These are phyloP conservation scores for Dipodomys stephensi DNA, from an alignment of 2,113 vertebrate species.

Conservation along the genomic window DNA sequence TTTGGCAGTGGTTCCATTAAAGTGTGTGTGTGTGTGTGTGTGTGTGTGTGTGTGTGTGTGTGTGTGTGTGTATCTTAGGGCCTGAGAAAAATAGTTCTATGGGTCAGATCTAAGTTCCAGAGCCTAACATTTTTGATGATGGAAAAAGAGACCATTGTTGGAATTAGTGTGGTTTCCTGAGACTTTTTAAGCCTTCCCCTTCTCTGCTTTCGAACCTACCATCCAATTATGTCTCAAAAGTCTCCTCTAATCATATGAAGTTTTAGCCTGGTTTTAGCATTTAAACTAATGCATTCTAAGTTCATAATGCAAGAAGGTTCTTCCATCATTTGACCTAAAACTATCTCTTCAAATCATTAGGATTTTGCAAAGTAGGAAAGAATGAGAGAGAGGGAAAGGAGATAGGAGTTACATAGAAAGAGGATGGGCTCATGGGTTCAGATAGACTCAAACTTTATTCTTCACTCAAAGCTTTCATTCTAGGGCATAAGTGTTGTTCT, in stretches of 20 bases:
- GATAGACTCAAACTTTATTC: neutral
- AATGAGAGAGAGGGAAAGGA: neutral
- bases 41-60: too few species aligned
- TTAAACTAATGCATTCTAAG: neutral
- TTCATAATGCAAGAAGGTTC: neutral
- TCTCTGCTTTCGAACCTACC: neutral
- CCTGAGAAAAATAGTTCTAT: neutral
- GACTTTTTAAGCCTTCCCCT: constrained; percentile 13
- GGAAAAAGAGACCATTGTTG: neutral
- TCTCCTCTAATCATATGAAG: neutral
- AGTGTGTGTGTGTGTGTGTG: too few species aligned
- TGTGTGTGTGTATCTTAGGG: neutral
- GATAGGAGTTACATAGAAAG: neutral
- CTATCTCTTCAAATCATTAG: neutral
- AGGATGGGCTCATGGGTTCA: neutral
- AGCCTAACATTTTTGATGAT: neutral
- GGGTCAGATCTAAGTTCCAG: neutral
- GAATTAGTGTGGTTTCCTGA: neutral
- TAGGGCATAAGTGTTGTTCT: neutral
- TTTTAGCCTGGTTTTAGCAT: neutral
- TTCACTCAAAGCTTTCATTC: neutral
- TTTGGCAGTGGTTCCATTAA: neutral
- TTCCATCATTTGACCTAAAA: constrained; percentile 26
- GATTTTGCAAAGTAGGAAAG: neutral
- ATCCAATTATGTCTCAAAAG: neutral